Conservation (phyloP, 2,113 vertebrate species). For the Triplophysa rosa region DNA sequence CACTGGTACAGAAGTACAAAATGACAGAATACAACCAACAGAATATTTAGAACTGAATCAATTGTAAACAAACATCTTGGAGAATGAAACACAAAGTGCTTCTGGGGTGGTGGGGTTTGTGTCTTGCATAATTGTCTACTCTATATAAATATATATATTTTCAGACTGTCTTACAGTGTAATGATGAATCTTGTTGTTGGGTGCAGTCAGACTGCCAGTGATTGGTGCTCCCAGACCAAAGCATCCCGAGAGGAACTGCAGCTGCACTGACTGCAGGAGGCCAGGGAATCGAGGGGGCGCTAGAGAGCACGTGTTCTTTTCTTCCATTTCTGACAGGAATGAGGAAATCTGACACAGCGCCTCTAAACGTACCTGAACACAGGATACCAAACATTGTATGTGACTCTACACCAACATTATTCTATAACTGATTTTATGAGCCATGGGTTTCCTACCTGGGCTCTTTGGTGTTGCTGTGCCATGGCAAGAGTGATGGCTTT, state of each 20-base stretch:
- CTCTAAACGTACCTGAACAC: constrained; percentile 73
- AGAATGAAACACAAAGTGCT: too few species aligned
- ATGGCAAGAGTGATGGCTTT: constrained; percentile 74
- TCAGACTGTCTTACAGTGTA: constrained; percentile 67
- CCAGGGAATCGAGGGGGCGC: constrained; percentile 64
- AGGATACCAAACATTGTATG: neutral
- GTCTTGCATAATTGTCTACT: too few species aligned
- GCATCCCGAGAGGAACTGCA: constrained; percentile 80
- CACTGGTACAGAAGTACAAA: too few species aligned
- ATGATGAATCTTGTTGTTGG: constrained; percentile 72
- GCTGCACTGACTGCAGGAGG: constrained; percentile 76
- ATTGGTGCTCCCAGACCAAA: constrained; percentile 74
- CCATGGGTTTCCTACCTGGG: constrained; percentile 65
- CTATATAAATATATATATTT: neutral
- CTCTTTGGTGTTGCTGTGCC: constrained; percentile 76
- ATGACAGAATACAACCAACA: too few species aligned
- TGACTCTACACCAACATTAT: neutral
- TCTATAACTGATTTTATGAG: neutral
- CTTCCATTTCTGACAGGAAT: constrained; percentile 79
- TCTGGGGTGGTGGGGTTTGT: too few species aligned
- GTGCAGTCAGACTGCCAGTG: constrained; percentile 59
- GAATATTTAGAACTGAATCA: too few species aligned
- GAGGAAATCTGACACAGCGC: constrained; percentile 77
- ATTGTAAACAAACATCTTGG: too few species aligned
- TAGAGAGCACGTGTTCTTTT: constrained; percentile 63